Evolutionary conservation across 1,140 invertebrate genomes (phyloP).

Genomic region (Rhyzopertha dominica): DNA sequence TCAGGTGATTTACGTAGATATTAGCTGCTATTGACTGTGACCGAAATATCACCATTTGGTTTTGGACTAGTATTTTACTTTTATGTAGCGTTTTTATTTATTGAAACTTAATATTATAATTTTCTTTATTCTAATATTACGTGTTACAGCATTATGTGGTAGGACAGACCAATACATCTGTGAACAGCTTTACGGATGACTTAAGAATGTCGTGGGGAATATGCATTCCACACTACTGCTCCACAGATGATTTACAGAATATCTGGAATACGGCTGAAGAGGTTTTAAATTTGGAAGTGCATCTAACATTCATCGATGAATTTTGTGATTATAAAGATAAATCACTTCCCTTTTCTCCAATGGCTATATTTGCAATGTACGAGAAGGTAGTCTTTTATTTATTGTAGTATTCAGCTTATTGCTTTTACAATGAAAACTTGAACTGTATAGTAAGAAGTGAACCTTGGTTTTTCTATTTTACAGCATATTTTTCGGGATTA

Average conservation of each 20-base stretch:
- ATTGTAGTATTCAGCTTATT: slow-evolving; percentile 26
- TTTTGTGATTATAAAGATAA: slow-evolving; percentile 13
- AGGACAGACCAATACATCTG: too few species aligned
- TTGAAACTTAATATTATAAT: too few species aligned
- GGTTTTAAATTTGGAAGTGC: not conserved
- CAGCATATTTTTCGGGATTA: slow-evolving; percentile 4
- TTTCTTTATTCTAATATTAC: too few species aligned
- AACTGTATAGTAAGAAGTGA: too few species aligned
- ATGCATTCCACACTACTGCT: slow-evolving; percentile 12
- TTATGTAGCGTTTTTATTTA: too few species aligned
- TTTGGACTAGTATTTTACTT: too few species aligned
- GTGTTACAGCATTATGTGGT: too few species aligned
- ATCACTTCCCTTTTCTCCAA: not conserved
- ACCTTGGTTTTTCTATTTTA: slow-evolving; percentile 43
- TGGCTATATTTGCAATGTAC: slow-evolving; percentile 14
- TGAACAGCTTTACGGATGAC: not conserved
- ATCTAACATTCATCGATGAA: slow-evolving; percentile 7
- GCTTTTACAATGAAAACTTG: too few species aligned
- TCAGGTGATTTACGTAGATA: too few species aligned
- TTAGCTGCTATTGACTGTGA: too few species aligned
- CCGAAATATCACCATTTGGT: too few species aligned
- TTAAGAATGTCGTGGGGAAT: slow-evolving; percentile 13
- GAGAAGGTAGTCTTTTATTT: not conserved
- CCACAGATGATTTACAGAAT: slow-evolving; percentile 3
- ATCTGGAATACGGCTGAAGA: slow-evolving; percentile 1